phyloP scores from a whole-genome alignment of 2,888 invertebrate genomes.

The Loripinus fragilis region DNA sequence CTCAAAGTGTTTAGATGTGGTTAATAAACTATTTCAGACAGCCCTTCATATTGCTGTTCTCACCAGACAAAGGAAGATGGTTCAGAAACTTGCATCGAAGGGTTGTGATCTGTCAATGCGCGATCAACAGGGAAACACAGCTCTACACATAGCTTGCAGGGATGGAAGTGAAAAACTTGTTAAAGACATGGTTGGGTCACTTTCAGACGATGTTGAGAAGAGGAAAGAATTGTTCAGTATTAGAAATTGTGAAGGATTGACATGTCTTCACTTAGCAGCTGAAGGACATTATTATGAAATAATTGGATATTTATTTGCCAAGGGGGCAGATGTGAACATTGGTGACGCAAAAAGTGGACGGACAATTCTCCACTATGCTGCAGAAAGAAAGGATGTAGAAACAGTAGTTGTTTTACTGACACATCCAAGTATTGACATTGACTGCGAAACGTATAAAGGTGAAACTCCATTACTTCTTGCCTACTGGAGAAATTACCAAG shows the following conservation, averaged over 20 bases:
- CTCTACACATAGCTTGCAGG: constrained; percentile 52
- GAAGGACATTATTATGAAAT: constrained; percentile 49
- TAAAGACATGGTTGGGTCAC: constrained; percentile 31
- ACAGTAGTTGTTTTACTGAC: constrained; percentile 48
- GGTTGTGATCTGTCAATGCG: constrained; percentile 40
- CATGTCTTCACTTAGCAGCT: constrained; percentile 59
- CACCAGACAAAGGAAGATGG: constrained; percentile 35
- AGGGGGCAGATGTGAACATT: constrained; percentile 61
- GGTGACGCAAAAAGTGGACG: constrained; percentile 65
- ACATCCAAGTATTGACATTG: constrained; percentile 53
- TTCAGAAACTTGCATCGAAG: constrained; percentile 21
- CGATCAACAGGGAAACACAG: constrained; percentile 56
- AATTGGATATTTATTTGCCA: constrained; percentile 55
- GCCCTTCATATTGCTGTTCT: constrained; percentile 50
- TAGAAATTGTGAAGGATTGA: constrained; percentile 59
- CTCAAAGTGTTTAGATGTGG: constrained; percentile 35
- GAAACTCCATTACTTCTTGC: constrained; percentile 59
- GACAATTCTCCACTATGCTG: constrained; percentile 63
- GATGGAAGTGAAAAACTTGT: constrained; percentile 37
- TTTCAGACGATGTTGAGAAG: not conserved
- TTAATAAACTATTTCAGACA: constrained; percentile 46
- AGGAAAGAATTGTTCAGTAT: constrained; percentile 49
- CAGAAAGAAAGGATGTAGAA: constrained; percentile 50
- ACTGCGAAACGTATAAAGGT: constrained; percentile 61
- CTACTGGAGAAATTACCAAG: constrained; percentile 52